phyloP scores from a whole-genome alignment of 2,797 vertebrate species.

The Epinephelus malabaricus region DNA sequence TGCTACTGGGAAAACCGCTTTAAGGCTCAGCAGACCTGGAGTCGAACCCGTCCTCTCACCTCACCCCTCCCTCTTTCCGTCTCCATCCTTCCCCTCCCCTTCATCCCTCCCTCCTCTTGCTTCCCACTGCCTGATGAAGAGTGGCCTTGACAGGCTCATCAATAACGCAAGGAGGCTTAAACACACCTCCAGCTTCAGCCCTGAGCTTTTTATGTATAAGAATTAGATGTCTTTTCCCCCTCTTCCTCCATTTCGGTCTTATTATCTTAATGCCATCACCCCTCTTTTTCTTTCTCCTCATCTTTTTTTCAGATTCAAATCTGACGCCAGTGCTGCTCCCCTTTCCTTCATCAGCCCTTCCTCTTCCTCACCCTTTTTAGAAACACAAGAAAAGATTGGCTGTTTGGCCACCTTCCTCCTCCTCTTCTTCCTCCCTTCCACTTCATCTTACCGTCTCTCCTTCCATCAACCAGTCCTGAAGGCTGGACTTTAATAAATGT shows the following conservation, averaged over 20 bases:
- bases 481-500: constrained; percentile 72
- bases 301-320: background rate
- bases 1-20: constrained; percentile 37
- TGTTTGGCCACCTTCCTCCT: constrained; percentile 16
- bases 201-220: constrained; percentile 46
- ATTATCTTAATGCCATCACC: background rate
- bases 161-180: constrained; percentile 70
- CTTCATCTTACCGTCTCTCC: constrained; percentile 24
- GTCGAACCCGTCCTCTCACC: constrained; percentile 58
- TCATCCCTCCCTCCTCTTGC: constrained; percentile 28
- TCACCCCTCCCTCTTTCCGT: constrained; percentile 23
- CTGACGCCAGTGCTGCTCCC: background rate
- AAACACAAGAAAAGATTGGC: constrained; percentile 1
- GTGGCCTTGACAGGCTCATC: constrained; percentile 73
- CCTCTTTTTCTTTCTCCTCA: background rate
- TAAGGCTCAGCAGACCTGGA: constrained; percentile 60
- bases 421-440: background rate
- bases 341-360: background rate
- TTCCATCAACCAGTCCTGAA: constrained; percentile 54
- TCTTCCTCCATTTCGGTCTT: constrained; percentile 21
- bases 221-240: constrained; percentile 23
- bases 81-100: constrained; percentile 20
- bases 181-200: constrained; percentile 51
- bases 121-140: constrained; percentile 69
- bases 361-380: background rate